These are phyloP conservation scores for Beris chalybata DNA, from an alignment of 2,888 invertebrate genomes.

Conservation along the genomic window DNA sequence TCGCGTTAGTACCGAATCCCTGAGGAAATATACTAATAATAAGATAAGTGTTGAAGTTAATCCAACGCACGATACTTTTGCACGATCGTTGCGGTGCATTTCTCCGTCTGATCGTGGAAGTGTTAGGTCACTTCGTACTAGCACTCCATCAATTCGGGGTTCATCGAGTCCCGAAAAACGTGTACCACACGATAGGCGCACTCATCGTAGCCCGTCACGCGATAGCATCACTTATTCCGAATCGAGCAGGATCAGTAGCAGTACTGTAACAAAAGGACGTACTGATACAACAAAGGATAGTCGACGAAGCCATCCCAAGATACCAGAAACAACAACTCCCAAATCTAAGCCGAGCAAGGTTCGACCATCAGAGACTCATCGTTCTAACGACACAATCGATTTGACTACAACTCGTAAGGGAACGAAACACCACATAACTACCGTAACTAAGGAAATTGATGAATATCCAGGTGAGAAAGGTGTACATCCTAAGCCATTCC, in stretches of 20 bases:
- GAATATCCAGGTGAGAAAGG: constrained; percentile 28
- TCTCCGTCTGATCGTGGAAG: constrained; percentile 64
- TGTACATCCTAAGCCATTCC: background rate
- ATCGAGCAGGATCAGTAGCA: constrained; percentile 52
- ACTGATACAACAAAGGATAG: constrained; percentile 38
- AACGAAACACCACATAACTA: constrained; percentile 10
- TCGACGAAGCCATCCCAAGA: constrained; percentile 23
- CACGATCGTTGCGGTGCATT: constrained; percentile 69
- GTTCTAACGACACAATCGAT: constrained; percentile 28
- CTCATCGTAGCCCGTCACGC: constrained; percentile 51
- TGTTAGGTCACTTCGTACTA: constrained; percentile 57
- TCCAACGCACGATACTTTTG: constrained; percentile 76
- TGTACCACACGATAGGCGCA: constrained; percentile 45
- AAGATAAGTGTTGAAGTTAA: constrained; percentile 67
- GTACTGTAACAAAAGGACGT: constrained; percentile 49
- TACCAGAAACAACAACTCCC: constrained; percentile 46
- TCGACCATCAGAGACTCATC: constrained; percentile 1
- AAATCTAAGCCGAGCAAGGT: constrained; percentile 43
- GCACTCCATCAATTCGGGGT: constrained; percentile 60
- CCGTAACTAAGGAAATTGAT: constrained; percentile 27
- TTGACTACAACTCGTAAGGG: constrained; percentile 13
- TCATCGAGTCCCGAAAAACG: constrained; percentile 60
- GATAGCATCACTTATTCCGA: constrained; percentile 53
- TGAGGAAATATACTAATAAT: constrained; percentile 58
- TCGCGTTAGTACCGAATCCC: constrained; percentile 43